Evolutionary conservation across 64 coral and sea anemone species (phyloP), one percentile per base, ranked within the genome.

Genomic region (Pocillopora verrucosa): DNA sequence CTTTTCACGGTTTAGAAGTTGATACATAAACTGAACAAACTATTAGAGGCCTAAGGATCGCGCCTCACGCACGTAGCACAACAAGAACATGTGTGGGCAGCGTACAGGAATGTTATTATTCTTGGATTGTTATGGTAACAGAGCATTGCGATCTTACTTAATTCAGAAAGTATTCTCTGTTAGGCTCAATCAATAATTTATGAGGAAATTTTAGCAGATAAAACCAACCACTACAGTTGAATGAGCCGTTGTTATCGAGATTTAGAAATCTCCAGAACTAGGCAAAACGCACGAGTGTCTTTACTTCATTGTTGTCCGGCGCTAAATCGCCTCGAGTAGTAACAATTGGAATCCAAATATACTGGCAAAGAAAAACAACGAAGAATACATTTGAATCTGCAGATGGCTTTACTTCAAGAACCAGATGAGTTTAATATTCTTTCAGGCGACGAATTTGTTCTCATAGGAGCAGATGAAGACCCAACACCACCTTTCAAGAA

Each of bases 371-470:
- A 10, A 56, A 38, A 20, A 77, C 1, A n/a, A 5, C 22, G 68
- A 24, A 11, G 13, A 68, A 36, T 19, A 41, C 41, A 26, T 22
- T 26, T 60, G 10, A 30, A 79, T 59, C n/a, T 59, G 19, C 22
- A 56, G 51, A 85, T 85, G 82, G 34, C 82, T 58, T 15, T 85
- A 10, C 5, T 72, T 1, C 82, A 85, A 72, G 36, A 65, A 65
- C 82, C 82, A 11, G 82, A 85, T 41, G 82, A 85, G 22, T 85
- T 85, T 15, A 72, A 85, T 57, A 72, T 85, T 57, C 64, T 85
- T 56, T 85, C 82, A 45, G 82, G 82, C 37, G 82, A 85, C 37
- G 82, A 85, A 34, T 85, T 72, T n/a, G 82, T 85, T 19, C 69
- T 85, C 70, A 16, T 85, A 57, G 45, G 38, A 20, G 65, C n/a